Evolutionary conservation across 2,888 invertebrate genomes (phyloP).

Genomic region (Andrena haemorrhoa): DNA sequence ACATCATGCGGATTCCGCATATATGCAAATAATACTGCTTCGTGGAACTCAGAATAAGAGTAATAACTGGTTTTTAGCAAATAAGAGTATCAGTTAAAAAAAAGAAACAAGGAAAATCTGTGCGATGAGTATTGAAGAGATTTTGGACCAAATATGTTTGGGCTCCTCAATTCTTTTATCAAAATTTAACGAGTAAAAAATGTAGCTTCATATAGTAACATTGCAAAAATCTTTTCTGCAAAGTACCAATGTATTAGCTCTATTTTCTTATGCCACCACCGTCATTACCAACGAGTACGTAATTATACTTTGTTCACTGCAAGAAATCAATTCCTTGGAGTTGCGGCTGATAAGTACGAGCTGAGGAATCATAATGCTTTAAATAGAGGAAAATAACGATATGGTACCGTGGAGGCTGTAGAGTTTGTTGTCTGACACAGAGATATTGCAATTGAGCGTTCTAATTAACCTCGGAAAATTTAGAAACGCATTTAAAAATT

Average conservation of each 20-base stretch:
- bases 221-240: neutral
- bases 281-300: neutral
- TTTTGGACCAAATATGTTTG: no score
- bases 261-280: neutral
- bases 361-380: neutral
- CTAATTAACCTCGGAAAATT: no score
- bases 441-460: neutral
- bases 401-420: neutral
- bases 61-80: neutral
- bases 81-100: neutral
- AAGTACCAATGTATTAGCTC: neutral
- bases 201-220: no score
- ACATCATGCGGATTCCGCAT: neutral
- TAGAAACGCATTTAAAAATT: no score
- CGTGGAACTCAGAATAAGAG: neutral
- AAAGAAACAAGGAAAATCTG: no score
- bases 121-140: no score
- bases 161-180: no score
- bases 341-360: neutral
- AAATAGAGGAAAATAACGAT: neutral
- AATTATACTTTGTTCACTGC: neutral
- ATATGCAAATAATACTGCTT: neutral
- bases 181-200: no score
- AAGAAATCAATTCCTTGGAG: conserved; percentile 8
- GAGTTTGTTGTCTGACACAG: neutral